Evolutionary conservation across 2,888 invertebrate genomes (phyloP), one percentile per base, ranked within the genome.

Genomic region (Meiosimyza platycephala): DNA sequence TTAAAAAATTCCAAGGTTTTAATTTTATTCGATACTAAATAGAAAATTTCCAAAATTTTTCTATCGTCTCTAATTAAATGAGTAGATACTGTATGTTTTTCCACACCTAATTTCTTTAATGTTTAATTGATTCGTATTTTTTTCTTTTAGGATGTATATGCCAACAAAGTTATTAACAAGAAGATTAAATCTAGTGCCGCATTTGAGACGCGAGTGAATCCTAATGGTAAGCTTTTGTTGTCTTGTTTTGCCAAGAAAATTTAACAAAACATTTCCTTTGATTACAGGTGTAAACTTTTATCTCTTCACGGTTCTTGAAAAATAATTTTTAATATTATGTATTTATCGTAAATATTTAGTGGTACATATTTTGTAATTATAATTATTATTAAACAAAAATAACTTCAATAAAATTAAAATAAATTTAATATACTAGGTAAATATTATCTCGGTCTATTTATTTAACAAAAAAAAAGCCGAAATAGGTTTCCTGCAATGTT

Each of bases 211-310:
- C 84, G 84, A 57, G 72, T 84, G 28, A 81, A 76, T 75, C 84
- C 84, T 6, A 83, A 82, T 75, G 84, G 84, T 83, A 80, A 76
- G 6, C 15, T 57, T 47, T 13, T 62, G 15, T 62, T 47, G 9
- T 2, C 22, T 1, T 54, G 48, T 71, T 16, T 51, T 50, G 16
- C 28, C 40, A 63, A 22, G 2, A 13, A 22, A 4, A 50, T 18
- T 11, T 5, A 50, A 16, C 18, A 7, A 18, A 13, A 22, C 6
- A 11, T 71, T 22, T 62, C 52, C 18, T 28, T 6, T 64, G 70
- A 65, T 75, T 75, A 16, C 60, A 84, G 84, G 84, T 70, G 83
- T 84, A 4, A 83, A 75, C 72, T 84, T 84, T 77, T 84, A 79
- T 76, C 83, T 83, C 73, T 84, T 84, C 71, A 83, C 79, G 9